Base-by-base conservation (phyloP, 1,140 invertebrate genomes). In the Drosophila azteca region DNA sequence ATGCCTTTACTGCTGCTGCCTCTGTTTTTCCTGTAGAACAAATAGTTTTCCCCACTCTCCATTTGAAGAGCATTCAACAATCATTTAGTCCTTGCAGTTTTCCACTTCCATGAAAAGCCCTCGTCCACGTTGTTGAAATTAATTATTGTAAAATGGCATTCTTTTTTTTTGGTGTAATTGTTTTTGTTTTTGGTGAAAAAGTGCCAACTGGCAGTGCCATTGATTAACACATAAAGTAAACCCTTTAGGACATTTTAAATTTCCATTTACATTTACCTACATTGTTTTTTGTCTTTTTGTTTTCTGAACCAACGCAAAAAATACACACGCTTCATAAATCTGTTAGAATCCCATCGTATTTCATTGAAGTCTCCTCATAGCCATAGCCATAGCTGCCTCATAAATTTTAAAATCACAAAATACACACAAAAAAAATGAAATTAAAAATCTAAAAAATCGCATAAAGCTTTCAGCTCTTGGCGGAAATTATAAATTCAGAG, bases 401-500 rank as follows among this genome's bases (percentile, higher is more conserved):
- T 82, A 82, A 82, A 82, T 82, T 39, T 63, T 44, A 24, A 52
- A 67, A 48, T 55, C 50, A 13, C 17, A 29, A 69, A 59, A 45
- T n/a, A n/a, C n/a, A n/a, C n/a, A n/a, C n/a, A n/a, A 41, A 57
- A 54, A 45, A 51, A 35, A 31, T 7, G 57, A 53, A 44, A 35
- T 50, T 15, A 46, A 39, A 48, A 54, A 43, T 78, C 13, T 55
- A 54, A 58, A 58, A 61, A 64, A 58, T 58, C 50, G 53, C 64
- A 75, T 75, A 55, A 79, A 80, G 51, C 73, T 74, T 66, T 74
- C 63, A 53, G 65, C 65, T 61, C 62, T 58, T 54, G 24, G 26
- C 81, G 80, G 80, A 83, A 84, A 83, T 83, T 84, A 76, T 84
- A 84, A 79, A 84, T 84, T 83, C 80, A 82, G 62, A 62, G 67